These are phyloP conservation scores for Pseudopodoces humilis DNA, from an alignment of 2,113 vertebrate genomes.

Conservation along the genomic window DNA sequence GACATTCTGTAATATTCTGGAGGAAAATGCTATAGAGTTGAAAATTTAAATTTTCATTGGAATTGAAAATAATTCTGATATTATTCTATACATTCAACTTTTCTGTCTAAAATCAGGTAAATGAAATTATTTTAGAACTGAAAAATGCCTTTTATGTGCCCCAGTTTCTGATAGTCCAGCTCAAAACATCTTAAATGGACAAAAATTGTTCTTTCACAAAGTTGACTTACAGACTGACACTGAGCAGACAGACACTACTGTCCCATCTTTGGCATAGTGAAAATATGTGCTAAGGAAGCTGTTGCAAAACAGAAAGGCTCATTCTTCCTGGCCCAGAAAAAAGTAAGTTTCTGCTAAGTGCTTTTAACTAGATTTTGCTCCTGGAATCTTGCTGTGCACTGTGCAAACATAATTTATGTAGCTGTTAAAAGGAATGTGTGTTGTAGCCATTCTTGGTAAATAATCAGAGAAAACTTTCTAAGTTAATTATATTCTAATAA, in stretches of 20 bases:
- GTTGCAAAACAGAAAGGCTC: not conserved
- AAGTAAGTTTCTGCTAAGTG: not conserved
- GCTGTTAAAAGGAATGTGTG: not conserved
- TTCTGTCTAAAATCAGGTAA: not conserved
- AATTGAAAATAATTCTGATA: not conserved
- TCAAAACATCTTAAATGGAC: not conserved
- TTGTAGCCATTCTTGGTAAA: not conserved
- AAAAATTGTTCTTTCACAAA: not conserved
- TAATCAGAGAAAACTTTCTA: not conserved
- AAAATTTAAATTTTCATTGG: not conserved
- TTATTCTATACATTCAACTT: not conserved
- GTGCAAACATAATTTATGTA: not conserved
- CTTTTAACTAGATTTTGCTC: not conserved
- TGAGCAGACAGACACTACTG: not conserved
- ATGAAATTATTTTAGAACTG: not conserved
- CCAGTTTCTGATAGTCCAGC: not conserved
- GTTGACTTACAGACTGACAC: not conserved
- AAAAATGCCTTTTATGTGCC: not conserved
- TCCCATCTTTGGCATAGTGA: not conserved
- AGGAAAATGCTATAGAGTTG: not conserved
- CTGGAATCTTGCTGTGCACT: not conserved
- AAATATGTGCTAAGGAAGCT: not conserved
- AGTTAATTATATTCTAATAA: not conserved
- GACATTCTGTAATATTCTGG: not conserved
- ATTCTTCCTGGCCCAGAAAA: not conserved